Percentiles rank a stretch among this genome's conserved stretches.
Conservation (phyloP, 2,888 invertebrate species). For the Dynastes maya region DNA sequence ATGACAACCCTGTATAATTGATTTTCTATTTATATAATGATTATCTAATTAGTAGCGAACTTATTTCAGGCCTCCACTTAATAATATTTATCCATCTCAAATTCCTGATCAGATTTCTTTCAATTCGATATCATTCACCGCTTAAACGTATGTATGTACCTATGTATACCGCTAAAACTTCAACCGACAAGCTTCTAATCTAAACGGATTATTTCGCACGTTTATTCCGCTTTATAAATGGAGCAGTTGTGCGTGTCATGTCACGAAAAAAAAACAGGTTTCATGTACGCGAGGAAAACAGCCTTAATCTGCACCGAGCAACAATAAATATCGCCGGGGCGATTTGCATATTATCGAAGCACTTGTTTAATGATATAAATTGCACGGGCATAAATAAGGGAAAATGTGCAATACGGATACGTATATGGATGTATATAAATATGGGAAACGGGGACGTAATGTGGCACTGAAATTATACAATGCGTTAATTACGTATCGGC, state of each 20-base stretch:
- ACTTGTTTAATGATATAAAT: constrained; percentile 40
- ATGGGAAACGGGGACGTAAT: constrained; percentile 12
- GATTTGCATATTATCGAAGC: constrained; percentile 42
- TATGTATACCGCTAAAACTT: background rate
- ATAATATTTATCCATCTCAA: too few relatives aligned
- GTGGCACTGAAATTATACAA: constrained; percentile 33
- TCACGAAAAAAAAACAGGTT: constrained; percentile 17
- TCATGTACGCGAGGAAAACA: constrained; percentile 34
- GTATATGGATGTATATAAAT: constrained; percentile 8
- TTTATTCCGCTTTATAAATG: constrained; percentile 24
- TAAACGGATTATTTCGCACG: constrained; percentile 25
- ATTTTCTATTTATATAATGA: too few relatives aligned
- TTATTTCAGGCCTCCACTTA: too few relatives aligned
- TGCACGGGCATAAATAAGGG: constrained; percentile 41
- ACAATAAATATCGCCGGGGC: constrained; percentile 29
- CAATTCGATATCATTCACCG: background rate
- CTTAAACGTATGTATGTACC: background rate
- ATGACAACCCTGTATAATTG: too few relatives aligned
- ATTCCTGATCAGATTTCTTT: too few relatives aligned
- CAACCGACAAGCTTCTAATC: background rate
- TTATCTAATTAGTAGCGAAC: too few relatives aligned
- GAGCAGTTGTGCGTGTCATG: constrained; percentile 23
- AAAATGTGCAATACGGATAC: constrained; percentile 33
- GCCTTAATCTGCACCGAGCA: constrained; percentile 24
- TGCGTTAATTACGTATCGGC: constrained; percentile 28